Base-by-base conservation (phyloP, 1,140 invertebrate genomes). In the Pseudomyrmex concolor region DNA sequence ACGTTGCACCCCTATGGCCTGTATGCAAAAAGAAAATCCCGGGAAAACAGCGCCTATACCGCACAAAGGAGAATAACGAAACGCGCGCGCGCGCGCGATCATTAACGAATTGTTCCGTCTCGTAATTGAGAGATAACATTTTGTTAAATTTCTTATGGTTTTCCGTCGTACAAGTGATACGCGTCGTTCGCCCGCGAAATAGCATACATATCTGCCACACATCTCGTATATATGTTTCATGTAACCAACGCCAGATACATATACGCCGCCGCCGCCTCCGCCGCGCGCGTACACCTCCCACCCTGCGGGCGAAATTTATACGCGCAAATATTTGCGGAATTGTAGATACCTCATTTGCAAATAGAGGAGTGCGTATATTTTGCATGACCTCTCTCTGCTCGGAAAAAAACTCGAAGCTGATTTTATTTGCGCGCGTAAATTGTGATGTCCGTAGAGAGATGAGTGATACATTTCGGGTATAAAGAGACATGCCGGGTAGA, bases 91-190 rank as follows among this genome's bases (percentile, higher is more conserved):
- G 17, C 19, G 50, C 12, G 48, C 25, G 25, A n/a, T 1, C 34
- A 34, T 77, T 66, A 77, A 77, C 54, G 67, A 67, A 54, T 77
- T 54, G 64, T 77, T 77, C 43, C 17, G 13, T 77, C 73, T 54
- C 15, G 7, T 76, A 66, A 76, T 8, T 54, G 25, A 54, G 25
- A 54, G 62, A 77, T 54, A 77, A 48, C 15, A 17, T 43, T 34
- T 54, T 4, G 12, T 45, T 67, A 67, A 77, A 77, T 67, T 48
- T 67, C 54, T 77, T 9, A 67, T 43, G 17, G 54, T 76, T 51
- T 19, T n/a, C 15, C 13, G 34, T 10, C 22, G 10, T 48, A 15
- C 54, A 22, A 76, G 45, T 66, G 34, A 77, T 66, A 10, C n/a
- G 60, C 60, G n/a, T 67, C 48, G 48, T 15, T 67, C 25, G 19